Base-by-base conservation (phyloP, 2,797 vertebrate species). In the Rhinophrynus dorsalis region DNA sequence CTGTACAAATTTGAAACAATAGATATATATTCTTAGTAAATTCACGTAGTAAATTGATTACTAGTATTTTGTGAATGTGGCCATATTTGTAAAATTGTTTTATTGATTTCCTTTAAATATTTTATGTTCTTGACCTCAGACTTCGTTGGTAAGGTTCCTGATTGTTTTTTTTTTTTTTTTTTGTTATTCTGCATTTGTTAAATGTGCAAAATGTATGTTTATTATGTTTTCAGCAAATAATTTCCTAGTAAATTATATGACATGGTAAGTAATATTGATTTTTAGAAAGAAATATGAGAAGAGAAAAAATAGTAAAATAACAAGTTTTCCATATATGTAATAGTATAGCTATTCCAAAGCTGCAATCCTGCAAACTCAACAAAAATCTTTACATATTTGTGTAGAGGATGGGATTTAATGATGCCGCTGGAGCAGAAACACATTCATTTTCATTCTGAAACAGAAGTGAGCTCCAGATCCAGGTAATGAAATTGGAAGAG, bases 41-140 rank as follows among this genome's bases (percentile, higher is more conserved):
- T 57, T 40, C 29, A 23, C 37, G 26, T 45, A 32, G 40, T 45
- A 57, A 66, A 67, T 57, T 56, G 51, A 67, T 57, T 21, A 42
- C 15, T 29, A 30, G 38, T 33, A 57, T 56, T 47, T 35, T 12
- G 38, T 56, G 21, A 47, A 67, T 35, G 27, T 56, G 27, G 10
- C 29, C 51, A 67, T 57, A 30, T 58, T 30, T 58, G 23, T 33
- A 37, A 58, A 56, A 48, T 21, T 27, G 42, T 32, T 38, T 58
- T 40, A 58, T 50, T 48, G 30, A 50, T 58, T 67, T 58, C 29
- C 54, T 48, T 50, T 58, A 58, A 67, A 47, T 32, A 38, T 20
- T 47, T 33, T 47, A 37, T 67, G 3, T 15, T 18, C 21, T 17
- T 45, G 17, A 21, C 42, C 20, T 15, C 17, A 37, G 44, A 27